Base-by-base conservation (phyloP, 2,888 invertebrate species). In the Encarsia formosa region DNA sequence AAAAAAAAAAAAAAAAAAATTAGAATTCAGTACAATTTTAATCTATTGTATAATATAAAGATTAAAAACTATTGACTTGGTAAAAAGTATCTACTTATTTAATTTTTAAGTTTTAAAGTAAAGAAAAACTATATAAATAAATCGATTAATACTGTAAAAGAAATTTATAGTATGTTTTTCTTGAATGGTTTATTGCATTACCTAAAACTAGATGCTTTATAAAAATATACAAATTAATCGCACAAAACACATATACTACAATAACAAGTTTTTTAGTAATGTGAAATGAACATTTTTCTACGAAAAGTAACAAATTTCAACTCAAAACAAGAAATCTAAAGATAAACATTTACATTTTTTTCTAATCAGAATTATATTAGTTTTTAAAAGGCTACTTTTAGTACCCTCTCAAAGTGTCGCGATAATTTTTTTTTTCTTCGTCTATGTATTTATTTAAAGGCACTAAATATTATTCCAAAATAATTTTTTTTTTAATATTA, bases 181-280 rank as follows among this genome's bases (percentile, higher is more conserved):
- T 47, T 52, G 31, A 43, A 46, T 44, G 45, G 13, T 52, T 52
- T 52, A 49, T 56, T 52, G 46, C 29, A 44, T 56, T 47, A 49
- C 42, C 45, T 40, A 42, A 38, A 16, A 37, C 41, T 38, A 34
- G 38, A 23, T 51, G 51, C 18, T 19, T 26, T 49, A 56, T 56
- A 47, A 52, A 56, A 56, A 56, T 52, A 56, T 56, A 56, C 49
- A 56, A 47, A 56, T 56, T n/a, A 56, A 49, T 49, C 49, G 11
- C 37, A 56, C 41, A 47, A 39, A 49, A 49, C 43, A 52, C 49
- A 43, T 39, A 16, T 32, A 40, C 48, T 56, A 52, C 47, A 56
- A n/a, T n/a, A n/a, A n/a, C n/a, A n/a, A n/a, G n/a, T n/a, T n/a
- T n/a, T 24, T 52, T n/a, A 29, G 49, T 18, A 41, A 50, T 47